Evolutionary conservation across 2,888 invertebrate genomes (phyloP).

Genomic region (Phaonia tiefii): DNA sequence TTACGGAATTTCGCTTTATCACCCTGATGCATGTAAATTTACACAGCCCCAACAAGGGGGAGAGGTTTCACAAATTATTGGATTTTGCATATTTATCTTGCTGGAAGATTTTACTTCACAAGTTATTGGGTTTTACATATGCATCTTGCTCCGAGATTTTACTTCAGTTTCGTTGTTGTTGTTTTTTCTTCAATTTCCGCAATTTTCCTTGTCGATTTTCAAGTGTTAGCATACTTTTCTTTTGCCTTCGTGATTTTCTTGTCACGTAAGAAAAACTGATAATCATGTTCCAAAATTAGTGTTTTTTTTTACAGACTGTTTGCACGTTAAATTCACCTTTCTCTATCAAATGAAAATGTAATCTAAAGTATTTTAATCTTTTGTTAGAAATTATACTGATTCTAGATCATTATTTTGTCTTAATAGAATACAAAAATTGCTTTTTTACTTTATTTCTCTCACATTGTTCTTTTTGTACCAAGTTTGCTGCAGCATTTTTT

Average conservation of each 20-base stretch:
- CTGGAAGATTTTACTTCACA: too few species aligned
- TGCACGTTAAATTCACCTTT: slow-evolving; percentile 10
- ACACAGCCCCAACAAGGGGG: neutral
- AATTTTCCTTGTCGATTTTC: slow-evolving; percentile 29
- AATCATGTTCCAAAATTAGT: slow-evolving; percentile 39
- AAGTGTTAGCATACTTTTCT: too few species aligned
- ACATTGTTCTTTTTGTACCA: neutral
- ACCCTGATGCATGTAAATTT: too few species aligned
- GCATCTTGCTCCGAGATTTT: neutral
- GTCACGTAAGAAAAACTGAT: slow-evolving; percentile 57
- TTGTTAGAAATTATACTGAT: slow-evolving; percentile 35
- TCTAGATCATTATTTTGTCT: slow-evolving; percentile 4
- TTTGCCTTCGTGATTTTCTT: too few species aligned
- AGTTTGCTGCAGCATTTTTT: neutral
- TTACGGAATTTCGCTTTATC: slow-evolving; percentile 18
- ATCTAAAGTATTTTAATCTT: slow-evolving; percentile 12
- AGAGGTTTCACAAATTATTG: neutral
- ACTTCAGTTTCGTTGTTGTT: slow-evolving; percentile 46
- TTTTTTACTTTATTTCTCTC: slow-evolving; percentile 12
- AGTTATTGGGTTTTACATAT: too few species aligned
- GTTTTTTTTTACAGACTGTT: neutral
- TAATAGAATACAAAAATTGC: slow-evolving; percentile 11
- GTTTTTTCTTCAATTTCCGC: slow-evolving; percentile 5
- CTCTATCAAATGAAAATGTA: neutral
- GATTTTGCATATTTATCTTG: too few species aligned